Percentiles rank a stretch among this genome's conserved stretches.
Evolutionary conservation across 2,888 invertebrate species (phyloP).

Genomic region (Zele albiditarsus): DNA sequence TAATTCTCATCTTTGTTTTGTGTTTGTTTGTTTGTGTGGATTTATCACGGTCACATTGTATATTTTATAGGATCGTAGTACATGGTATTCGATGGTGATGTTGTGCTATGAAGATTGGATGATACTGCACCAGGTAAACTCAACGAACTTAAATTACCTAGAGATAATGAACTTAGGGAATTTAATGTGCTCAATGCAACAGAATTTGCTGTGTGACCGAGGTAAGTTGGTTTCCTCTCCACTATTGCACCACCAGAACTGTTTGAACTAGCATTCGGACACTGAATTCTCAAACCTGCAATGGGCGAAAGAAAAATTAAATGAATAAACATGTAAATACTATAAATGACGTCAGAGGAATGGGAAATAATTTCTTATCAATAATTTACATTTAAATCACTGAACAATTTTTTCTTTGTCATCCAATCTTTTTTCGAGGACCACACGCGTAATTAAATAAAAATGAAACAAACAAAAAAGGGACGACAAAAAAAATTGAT

Average conservation of each 20-base stretch:
- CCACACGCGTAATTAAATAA: conserved; percentile 31
- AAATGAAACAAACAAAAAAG: conserved; percentile 34
- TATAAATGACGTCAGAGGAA: not conserved
- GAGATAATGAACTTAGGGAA: conserved; percentile 62
- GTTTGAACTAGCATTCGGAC: conserved; percentile 63
- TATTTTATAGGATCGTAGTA: conserved; percentile 70
- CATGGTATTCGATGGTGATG: conserved; percentile 58
- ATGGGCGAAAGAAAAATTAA: conserved; percentile 44
- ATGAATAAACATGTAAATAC: not conserved
- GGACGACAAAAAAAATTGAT: conserved; percentile 51
- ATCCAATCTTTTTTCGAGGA: conserved; percentile 21
- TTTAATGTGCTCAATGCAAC: conserved; percentile 63
- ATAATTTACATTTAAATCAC: not conserved
- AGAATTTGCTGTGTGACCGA: conserved; percentile 57
- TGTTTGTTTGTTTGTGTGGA: not conserved
- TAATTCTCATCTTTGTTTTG: conserved; percentile 17
- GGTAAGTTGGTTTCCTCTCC: conserved; percentile 66
- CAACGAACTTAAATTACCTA: conserved; percentile 64
- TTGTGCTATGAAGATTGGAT: conserved; percentile 60
- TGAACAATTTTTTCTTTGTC: not conserved
- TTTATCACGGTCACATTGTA: conserved; percentile 58
- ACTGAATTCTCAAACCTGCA: conserved; percentile 67
- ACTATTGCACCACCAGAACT: conserved; percentile 65
- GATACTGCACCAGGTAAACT: conserved; percentile 61
- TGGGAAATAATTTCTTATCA: not conserved